These are phyloP conservation scores for Hemitrygon akajei DNA, from an alignment of 2,797 vertebrate genomes.

Conservation along the genomic window DNA sequence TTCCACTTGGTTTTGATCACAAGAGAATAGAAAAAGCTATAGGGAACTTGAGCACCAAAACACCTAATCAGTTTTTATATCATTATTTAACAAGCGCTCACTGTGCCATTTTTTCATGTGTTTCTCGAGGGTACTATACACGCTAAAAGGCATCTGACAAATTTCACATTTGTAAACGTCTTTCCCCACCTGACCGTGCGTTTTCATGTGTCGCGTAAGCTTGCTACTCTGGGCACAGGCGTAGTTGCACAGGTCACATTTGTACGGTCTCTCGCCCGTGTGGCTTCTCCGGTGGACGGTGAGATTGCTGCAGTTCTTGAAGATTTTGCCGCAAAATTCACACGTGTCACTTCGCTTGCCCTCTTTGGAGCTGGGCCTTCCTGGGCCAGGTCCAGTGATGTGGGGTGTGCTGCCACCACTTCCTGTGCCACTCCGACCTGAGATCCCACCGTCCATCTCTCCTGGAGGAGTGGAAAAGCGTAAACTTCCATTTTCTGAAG, in stretches of 20 bases:
- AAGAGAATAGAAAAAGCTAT: constrained; percentile 89
- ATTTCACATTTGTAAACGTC: constrained; percentile 99
- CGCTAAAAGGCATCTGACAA: constrained; percentile 99
- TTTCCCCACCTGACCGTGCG: constrained; percentile 99
- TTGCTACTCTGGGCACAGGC: constrained; percentile 99
- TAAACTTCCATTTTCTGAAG: constrained; percentile 97
- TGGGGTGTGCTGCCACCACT: constrained; percentile 98
- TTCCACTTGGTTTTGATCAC: constrained; percentile 74
- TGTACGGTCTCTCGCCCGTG: constrained; percentile 98
- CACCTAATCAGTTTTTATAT: constrained; percentile 99
- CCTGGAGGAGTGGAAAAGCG: constrained; percentile 97
- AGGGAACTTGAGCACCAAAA: constrained; percentile 61
- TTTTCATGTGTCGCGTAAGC: constrained; percentile 99
- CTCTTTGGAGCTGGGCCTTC: constrained; percentile 95
- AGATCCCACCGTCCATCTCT: constrained; percentile 93
- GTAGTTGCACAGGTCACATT: constrained; percentile 99
- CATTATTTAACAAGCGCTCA: constrained; percentile 97
- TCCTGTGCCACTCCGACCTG: constrained; percentile 93
- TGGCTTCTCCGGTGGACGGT: constrained; percentile 99
- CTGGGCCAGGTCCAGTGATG: constrained; percentile 83
- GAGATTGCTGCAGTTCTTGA: constrained; percentile 99
- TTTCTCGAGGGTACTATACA: constrained; percentile 99
- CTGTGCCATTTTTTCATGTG: constrained; percentile 99
- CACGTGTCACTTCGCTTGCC: constrained; percentile 96
- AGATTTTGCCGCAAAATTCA: constrained; percentile 97